Evolutionary conservation across 1,140 invertebrate species (phyloP).

Genomic region (Lucilia sericata): DNA sequence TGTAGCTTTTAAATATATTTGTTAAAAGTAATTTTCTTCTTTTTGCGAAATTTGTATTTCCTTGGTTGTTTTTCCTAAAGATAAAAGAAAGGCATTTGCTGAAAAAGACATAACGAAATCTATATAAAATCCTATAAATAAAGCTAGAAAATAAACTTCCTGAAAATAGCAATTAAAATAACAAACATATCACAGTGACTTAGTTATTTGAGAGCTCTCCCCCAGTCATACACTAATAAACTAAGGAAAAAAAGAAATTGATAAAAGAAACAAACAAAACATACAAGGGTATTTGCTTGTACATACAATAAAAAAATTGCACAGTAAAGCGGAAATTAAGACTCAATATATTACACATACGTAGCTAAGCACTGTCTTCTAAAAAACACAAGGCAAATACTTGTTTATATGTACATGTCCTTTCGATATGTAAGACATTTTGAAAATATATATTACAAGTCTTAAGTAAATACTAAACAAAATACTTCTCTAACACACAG

Average conservation of each 20-base stretch:
- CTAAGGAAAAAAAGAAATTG: background rate
- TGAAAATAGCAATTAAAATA: slow-evolving; percentile 7
- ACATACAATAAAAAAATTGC: background rate
- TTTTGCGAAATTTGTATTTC: background rate
- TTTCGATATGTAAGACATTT: background rate
- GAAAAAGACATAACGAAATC: background rate
- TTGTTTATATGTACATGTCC: background rate
- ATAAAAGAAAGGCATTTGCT: background rate
- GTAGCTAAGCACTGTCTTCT: background rate
- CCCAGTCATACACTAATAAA: background rate
- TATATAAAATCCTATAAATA: background rate
- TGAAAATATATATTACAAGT: no score
- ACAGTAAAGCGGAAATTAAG: background rate
- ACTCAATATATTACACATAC: background rate
- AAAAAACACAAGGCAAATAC: background rate
- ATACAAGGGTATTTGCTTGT: background rate
- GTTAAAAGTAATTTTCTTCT: background rate
- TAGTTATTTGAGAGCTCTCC: background rate
- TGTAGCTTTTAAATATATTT: slow-evolving; percentile 2
- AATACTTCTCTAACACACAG: no score
- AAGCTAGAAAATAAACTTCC: background rate
- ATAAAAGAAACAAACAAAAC: background rate
- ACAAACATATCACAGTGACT: slow-evolving; percentile 15
- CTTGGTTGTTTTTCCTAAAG: background rate
- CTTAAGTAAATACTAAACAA: no score